Base-by-base conservation (phyloP, 1,140 invertebrate species). In the Nixonia krombeini region DNA sequence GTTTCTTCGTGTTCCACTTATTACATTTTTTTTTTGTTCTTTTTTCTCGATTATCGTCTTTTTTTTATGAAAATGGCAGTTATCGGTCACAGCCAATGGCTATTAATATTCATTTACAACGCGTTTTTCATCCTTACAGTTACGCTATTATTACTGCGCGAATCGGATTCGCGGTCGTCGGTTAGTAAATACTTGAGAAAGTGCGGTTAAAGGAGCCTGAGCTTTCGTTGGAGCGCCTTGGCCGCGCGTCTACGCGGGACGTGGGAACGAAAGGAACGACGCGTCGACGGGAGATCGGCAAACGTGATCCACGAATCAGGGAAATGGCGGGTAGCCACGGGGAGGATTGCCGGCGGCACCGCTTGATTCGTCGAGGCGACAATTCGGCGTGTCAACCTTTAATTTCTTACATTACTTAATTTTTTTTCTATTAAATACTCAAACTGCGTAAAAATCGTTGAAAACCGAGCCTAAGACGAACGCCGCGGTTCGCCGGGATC, bases 21-120 rank as follows among this genome's bases (percentile, higher is more conserved):
- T 25, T 45, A 26, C 9, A 5, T 3, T 33, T 33, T 9, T 33
- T 33, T 33, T 33, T 33, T 33, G 2, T 52, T 50, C 28, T 35
- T 53, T 35, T 33, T 56, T 66, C 38, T 45, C 46, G 12, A 17
- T 53, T 50, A n/a, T 52, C 6, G 12, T 70, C 70, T 74, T 70
- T 79, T 75, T 74, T 69, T 72, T 81, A 81, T 67, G 78, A 85
- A 84, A 84, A 84, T 85, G 83, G 83, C 83, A 85, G 83, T 85
- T 84, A 85, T 84, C 83, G 81, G 76, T 85, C 83, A 84, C 82
- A 84, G 83, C 82, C 83, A 84, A 83, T 80, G 83, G 83, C 83
- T 85, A 85, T 84, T 73, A 71, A 77, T 79, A 80, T 73, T 82
- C 73, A 83, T 82, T 59, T 56, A 63, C 65, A 51, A 55, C 35